phyloP scores from a whole-genome alignment of 1,140 invertebrate genomes.

The Dysdera silvatica region DNA sequence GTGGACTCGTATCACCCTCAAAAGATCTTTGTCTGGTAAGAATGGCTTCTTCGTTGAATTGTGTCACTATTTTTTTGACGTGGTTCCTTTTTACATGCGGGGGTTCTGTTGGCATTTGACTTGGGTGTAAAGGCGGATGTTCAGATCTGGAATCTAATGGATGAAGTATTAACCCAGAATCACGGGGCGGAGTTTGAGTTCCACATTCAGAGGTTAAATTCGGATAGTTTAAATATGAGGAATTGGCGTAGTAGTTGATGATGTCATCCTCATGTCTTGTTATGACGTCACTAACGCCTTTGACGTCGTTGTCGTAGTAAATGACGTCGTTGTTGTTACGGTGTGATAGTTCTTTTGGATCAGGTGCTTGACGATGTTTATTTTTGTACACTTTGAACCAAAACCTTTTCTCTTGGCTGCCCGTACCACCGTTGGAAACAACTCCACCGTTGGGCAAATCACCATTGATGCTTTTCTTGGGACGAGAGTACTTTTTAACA shows the following conservation, averaged over 20 bases:
- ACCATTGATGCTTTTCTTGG: slow-evolving; percentile 3
- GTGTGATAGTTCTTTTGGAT: slow-evolving; percentile 2
- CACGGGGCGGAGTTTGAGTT: slow-evolving; percentile 15
- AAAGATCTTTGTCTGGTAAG: slow-evolving; percentile 7
- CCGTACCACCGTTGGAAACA: background rate
- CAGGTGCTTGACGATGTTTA: slow-evolving; percentile 15
- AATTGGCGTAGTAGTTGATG: slow-evolving; percentile 20
- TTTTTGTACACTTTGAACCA: slow-evolving; percentile 32
- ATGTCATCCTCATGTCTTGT: slow-evolving; percentile 8
- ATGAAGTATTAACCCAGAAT: background rate
- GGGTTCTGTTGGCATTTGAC: slow-evolving; percentile 24
- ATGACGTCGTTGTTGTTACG: slow-evolving; percentile 8
- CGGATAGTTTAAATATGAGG: slow-evolving; percentile 18
- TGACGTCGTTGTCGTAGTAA: slow-evolving; percentile 9
- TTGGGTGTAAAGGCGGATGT: slow-evolving; percentile 20
- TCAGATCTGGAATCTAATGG: background rate
- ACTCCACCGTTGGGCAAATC: background rate
- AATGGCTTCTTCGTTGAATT: slow-evolving; percentile 28
- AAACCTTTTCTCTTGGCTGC: slow-evolving; percentile 21
- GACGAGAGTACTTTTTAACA: slow-evolving; percentile 28
- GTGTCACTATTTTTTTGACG: slow-evolving; percentile 27
- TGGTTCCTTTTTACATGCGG: slow-evolving; percentile 21
- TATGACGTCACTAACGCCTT: background rate
- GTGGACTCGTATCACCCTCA: slow-evolving; percentile 10
- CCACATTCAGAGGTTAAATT: slow-evolving; percentile 19